A percentile compares a stretch with the other conserved stretches of the same genome.
Conservation (phyloP, 2,797 vertebrate genomes). For the Champsocephalus esox region DNA sequence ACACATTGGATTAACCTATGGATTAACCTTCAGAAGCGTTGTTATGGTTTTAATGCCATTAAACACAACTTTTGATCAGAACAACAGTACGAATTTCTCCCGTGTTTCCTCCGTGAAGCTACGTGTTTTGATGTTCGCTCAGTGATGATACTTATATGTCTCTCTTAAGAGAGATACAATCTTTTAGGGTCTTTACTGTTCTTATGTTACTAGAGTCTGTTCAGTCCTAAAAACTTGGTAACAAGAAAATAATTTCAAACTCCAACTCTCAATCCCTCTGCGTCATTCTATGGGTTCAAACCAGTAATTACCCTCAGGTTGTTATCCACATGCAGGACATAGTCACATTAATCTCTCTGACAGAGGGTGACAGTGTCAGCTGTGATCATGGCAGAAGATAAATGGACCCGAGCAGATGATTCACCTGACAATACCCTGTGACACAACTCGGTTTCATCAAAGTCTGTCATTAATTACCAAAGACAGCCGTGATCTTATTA, state of each 20-base stretch:
- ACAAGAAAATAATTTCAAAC: background rate
- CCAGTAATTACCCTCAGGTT: background rate
- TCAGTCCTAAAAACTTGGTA: too few relatives aligned
- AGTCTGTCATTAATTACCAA: slow-evolving; percentile 31
- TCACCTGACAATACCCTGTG: slow-evolving; percentile 31
- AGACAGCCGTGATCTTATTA: slow-evolving; percentile 35
- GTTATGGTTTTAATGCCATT: too few relatives aligned
- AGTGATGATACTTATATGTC: too few relatives aligned
- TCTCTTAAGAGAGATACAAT: too few relatives aligned
- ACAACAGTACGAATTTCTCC: too few relatives aligned
- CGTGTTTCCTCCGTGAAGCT: too few relatives aligned
- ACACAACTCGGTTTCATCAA: slow-evolving; percentile 5
- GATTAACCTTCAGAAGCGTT: too few relatives aligned
- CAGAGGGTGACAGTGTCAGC: slow-evolving; percentile 18
- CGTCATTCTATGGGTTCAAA: background rate
- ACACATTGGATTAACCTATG: too few relatives aligned
- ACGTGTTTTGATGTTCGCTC: too few relatives aligned
- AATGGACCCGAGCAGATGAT: slow-evolving; percentile 33
- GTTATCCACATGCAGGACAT: background rate
- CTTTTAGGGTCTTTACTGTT: too few relatives aligned
- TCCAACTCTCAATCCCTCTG: background rate
- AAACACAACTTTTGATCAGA: too few relatives aligned
- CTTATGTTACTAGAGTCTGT: too few relatives aligned
- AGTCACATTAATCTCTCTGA: slow-evolving; percentile 34
- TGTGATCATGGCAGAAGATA: slow-evolving; percentile 25